Conservation (phyloP, 2,797 vertebrate genomes). For the Megaceryle alcyon region DNA sequence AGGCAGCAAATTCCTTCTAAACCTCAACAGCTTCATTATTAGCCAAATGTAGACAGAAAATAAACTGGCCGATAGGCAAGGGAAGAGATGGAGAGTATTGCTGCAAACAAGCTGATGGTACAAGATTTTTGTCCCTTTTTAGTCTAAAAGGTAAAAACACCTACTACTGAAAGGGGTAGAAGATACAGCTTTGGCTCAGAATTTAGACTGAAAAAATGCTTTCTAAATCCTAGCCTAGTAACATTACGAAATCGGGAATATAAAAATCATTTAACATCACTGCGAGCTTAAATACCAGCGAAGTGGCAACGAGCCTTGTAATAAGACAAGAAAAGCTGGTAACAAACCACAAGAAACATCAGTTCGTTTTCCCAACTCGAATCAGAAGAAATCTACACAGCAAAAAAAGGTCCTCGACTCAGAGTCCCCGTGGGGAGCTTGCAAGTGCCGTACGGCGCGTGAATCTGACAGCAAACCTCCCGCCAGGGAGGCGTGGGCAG, state of each 20-base stretch:
- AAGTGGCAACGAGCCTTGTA: not conserved
- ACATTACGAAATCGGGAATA: not conserved
- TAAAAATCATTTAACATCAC: constrained; percentile 12
- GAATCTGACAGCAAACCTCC: not conserved
- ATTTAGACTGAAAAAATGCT: not conserved
- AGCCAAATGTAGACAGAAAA: not conserved
- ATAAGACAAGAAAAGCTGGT: not conserved
- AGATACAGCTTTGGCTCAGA: constrained; percentile 46
- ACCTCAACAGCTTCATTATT: not conserved
- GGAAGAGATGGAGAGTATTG: constrained; percentile 9
- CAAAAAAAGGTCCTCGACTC: not conserved
- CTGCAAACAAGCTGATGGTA: constrained; percentile 48
- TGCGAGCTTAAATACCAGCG: constrained; percentile 24
- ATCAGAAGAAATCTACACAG: not conserved
- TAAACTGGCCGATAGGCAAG: not conserved
- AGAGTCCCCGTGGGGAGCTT: not conserved
- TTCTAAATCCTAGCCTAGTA: constrained; percentile 19
- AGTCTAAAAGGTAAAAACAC: constrained; percentile 11
- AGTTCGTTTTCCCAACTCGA: not conserved
- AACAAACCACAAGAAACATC: not conserved
- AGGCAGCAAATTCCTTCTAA: not conserved
- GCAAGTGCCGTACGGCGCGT: not conserved
- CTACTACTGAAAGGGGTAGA: constrained; percentile 12
- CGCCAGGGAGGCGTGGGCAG: not conserved
- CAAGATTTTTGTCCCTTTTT: constrained; percentile 47